phyloP scores from a whole-genome alignment of 2,888 invertebrate species.

The Orthosia cruda region DNA sequence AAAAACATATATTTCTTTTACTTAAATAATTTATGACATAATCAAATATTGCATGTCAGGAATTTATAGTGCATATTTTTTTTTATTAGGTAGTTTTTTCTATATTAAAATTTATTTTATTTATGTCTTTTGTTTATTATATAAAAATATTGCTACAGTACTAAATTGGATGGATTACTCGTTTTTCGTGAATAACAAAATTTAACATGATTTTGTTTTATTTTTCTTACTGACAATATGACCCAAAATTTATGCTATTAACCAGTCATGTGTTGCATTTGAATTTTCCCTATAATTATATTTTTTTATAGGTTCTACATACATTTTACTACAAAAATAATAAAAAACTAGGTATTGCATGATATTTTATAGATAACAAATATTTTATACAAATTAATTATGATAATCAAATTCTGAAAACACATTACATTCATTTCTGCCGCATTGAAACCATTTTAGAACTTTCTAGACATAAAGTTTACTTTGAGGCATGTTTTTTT shows the following conservation, averaged over 20 bases:
- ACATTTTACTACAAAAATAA: not conserved
- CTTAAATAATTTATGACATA: not conserved
- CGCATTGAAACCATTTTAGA: constrained; percentile 48
- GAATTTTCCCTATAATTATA: constrained; percentile 15
- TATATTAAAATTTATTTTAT: not conserved
- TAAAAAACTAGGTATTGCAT: constrained; percentile 36
- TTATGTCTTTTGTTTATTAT: not conserved
- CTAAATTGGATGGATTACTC: constrained; percentile 83
- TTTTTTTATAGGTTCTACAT: constrained; percentile 4
- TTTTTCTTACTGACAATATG: constrained; percentile 58
- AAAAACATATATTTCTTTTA: not conserved
- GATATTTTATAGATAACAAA: constrained; percentile 12
- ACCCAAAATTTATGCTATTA: constrained; percentile 44
- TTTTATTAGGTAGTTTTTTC: constrained; percentile 17
- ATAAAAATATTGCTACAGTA: constrained; percentile 42
- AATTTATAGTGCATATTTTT: constrained; percentile 8
- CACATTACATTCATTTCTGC: constrained; percentile 26
- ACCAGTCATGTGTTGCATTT: constrained; percentile 52
- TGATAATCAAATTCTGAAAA: not conserved
- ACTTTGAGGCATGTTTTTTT: constrained; percentile 16
- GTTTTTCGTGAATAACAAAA: constrained; percentile 75
- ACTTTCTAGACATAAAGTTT: constrained; percentile 3
- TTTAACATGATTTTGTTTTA: constrained; percentile 62
- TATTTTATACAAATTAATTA: not conserved
- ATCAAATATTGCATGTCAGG: constrained; percentile 48